Evolutionary conservation across 2,888 invertebrate genomes (phyloP).

Genomic region (Pachliopta kotzebuea): DNA sequence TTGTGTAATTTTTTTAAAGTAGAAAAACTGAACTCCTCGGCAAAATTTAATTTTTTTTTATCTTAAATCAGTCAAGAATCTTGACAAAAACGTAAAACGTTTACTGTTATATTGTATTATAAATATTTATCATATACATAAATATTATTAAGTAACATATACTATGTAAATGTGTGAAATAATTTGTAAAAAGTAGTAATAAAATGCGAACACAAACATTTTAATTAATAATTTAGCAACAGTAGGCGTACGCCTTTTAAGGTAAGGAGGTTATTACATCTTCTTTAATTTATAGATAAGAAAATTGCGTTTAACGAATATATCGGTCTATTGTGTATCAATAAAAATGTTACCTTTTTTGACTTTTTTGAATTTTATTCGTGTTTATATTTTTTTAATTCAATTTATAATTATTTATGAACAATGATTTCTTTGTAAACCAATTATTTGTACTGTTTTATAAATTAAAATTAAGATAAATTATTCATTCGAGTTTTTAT

Average conservation of each 20-base stretch:
- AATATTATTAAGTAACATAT: neutral
- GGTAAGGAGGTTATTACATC: constrained; percentile 3
- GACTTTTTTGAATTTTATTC: too few relatives aligned
- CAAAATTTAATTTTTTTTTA: neutral
- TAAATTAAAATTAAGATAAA: constrained; percentile 22
- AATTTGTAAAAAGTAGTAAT: constrained; percentile 27
- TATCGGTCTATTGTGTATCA: constrained; percentile 19
- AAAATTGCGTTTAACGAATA: constrained; percentile 4
- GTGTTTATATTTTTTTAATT: constrained; percentile 3
- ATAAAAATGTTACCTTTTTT: neutral
- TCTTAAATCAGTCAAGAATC: neutral
- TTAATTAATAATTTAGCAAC: constrained; percentile 12
- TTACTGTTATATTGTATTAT: constrained; percentile 4
- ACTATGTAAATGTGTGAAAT: constrained; percentile 24
- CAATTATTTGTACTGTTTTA: constrained; percentile 22
- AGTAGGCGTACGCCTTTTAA: constrained; percentile 6
- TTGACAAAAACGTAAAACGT: constrained; percentile 15
- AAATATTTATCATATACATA: constrained; percentile 10
- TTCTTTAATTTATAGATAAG: constrained; percentile 20
- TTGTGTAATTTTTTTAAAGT: too few relatives aligned
- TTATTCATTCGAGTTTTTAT: constrained; percentile 10
- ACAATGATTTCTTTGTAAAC: constrained; percentile 11
- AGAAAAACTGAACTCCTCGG: neutral
- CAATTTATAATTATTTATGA: constrained; percentile 8
- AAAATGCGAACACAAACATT: constrained; percentile 11